These are phyloP conservation scores for Helicoverpa assulta DNA, from an alignment of 2,888 invertebrate genomes.

Conservation along the genomic window DNA sequence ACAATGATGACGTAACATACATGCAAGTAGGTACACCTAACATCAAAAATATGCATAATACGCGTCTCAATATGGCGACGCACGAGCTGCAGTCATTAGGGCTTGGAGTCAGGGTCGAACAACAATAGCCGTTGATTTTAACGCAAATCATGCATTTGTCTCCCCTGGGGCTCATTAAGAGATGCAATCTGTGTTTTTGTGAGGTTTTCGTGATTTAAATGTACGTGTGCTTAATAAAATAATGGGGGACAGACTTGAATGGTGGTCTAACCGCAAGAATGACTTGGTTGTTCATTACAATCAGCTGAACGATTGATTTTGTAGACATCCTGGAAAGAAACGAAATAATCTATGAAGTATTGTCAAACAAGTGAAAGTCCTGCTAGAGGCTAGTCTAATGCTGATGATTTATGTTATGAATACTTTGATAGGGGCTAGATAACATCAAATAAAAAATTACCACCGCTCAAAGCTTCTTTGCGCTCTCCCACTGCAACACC, in stretches of 20 bases:
- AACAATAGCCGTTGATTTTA: slow-evolving; percentile 74
- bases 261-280: background rate
- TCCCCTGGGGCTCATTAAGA: slow-evolving; percentile 44
- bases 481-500: background rate
- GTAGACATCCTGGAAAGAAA: background rate
- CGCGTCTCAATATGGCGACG: slow-evolving; percentile 61
- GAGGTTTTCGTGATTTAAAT: slow-evolving; percentile 20
- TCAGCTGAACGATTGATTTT: background rate
- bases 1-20: slow-evolving; percentile 8
- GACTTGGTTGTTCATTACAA: background rate
- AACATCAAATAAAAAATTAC: too few relatives aligned
- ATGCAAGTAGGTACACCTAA: slow-evolving; percentile 9
- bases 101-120: slow-evolving; percentile 68
- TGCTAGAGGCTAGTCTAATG: too few relatives aligned
- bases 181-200: slow-evolving; percentile 46
- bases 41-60: slow-evolving; percentile 37
- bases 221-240: slow-evolving; percentile 31
- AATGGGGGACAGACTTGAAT: background rate
- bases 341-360: too few relatives aligned
- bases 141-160: slow-evolving; percentile 65
- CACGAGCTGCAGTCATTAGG: slow-evolving; percentile 64
- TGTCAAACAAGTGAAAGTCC: too few relatives aligned
- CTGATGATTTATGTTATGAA: too few relatives aligned
- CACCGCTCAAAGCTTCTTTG: background rate
- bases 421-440: too few relatives aligned